Base-by-base conservation (phyloP, 1,140 invertebrate genomes). In the Limonius californicus region DNA sequence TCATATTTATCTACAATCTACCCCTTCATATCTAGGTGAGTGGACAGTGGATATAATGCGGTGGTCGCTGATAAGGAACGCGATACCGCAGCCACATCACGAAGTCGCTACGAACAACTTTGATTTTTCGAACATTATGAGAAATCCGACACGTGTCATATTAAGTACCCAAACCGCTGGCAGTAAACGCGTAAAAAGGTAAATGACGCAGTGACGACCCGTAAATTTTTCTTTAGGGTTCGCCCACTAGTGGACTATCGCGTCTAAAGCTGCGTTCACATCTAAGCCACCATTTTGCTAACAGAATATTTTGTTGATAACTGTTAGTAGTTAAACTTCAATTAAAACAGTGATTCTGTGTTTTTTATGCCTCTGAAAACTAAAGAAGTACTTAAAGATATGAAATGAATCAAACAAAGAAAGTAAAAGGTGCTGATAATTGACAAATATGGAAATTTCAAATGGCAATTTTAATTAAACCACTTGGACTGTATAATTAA, bases 1-100 rank as follows among this genome's bases (percentile, higher is more conserved):
- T 54, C 19, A 43, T 56, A 57, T 60, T 60, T 59, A 62, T 60
- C 32, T 50, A 50, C 12, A 30, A 66, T 66, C 61, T 63, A 59
- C 65, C 66, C 63, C 64, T 61, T 50, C 54, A 21, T 50, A 50
- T 50, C 45, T 50, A 14, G 16, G 45, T 50, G 45, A 50, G 61
- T 65, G 63, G 63, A 68, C 54, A 55, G 54, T 55, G 54, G 54
- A 27, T 23, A 27, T 50, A 50, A 50, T 50, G 45, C 45, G 45
- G 16, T 18, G 45, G 16, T 21, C 45, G 45, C 15, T 21, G 45
- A 50, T 50, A 50, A 50, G 8, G 45, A 19, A 14, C 45, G 16
- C 45, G 45, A 50, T 50, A 50, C 20, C 3, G 11, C 18, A 50
- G 19, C 20, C 45, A 50, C 14, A 50, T 50, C 45, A 50, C 45